Conservation (phyloP, 1,140 invertebrate genomes). For the Macrosteles quadrilineatus region DNA sequence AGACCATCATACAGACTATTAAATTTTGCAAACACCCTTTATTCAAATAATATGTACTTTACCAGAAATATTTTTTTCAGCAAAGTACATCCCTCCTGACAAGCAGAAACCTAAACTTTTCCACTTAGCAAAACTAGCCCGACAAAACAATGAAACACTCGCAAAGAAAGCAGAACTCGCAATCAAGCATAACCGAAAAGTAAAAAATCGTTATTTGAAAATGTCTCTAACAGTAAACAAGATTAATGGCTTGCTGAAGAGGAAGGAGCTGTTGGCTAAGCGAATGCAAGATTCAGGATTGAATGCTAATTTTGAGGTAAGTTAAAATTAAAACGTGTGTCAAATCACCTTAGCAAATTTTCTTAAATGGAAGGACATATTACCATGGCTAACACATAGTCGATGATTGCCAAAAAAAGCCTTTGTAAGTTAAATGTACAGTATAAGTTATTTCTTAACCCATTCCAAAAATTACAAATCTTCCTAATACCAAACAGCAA, state of each 20-base stretch:
- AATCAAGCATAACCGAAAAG: slow-evolving; percentile 19
- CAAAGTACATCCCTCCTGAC: slow-evolving; percentile 58
- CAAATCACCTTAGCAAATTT: no score
- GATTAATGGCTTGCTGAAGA: not conserved
- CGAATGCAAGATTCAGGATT: slow-evolving; percentile 35
- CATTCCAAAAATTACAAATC: no score
- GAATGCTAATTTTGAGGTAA: slow-evolving; percentile 39
- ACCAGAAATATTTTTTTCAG: slow-evolving; percentile 51
- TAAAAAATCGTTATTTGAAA: slow-evolving; percentile 23
- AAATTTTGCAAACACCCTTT: no score
- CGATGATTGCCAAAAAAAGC: no score
- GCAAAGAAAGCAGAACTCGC: not conserved
- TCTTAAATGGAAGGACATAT: no score
- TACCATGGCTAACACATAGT: no score
- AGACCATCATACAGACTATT: no score
- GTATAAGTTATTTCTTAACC: no score
- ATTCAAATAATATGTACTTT: no score
- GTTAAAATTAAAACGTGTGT: not conserved
- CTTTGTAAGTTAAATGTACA: no score
- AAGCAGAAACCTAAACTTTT: slow-evolving; percentile 51
- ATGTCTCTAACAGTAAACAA: slow-evolving; percentile 9
- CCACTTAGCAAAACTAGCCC: slow-evolving; percentile 18
- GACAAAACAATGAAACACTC: not conserved
- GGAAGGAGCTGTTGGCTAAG: not conserved
- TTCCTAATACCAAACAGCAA: no score